phyloP scores from a whole-genome alignment of 2,797 vertebrate genomes.

The Melanotaenia nigrans region DNA sequence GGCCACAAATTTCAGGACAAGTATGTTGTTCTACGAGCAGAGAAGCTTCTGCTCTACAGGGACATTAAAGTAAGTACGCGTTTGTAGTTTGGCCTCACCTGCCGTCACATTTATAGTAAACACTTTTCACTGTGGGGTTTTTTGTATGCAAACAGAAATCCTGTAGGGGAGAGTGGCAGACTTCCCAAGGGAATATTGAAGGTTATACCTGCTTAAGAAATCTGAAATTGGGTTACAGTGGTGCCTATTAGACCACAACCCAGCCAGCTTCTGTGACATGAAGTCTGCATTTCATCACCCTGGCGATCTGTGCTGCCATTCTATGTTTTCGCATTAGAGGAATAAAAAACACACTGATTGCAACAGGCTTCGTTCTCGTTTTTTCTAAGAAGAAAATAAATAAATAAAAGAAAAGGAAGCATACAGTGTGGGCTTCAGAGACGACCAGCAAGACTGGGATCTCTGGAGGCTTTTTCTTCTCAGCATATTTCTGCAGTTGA shows the following conservation, averaged over 20 bases:
- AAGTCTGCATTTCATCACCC: slow-evolving; percentile 20
- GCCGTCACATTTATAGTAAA: slow-evolving; percentile 28
- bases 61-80: slow-evolving; percentile 89
- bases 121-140: slow-evolving; percentile 9
- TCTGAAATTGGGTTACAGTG: slow-evolving; percentile 7
- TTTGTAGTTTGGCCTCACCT: slow-evolving; percentile 21
- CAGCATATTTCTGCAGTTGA: slow-evolving; percentile 62
- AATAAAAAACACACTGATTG: slow-evolving; percentile 26
- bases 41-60: slow-evolving; percentile 90
- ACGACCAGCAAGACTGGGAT: slow-evolving; percentile 33
- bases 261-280: slow-evolving; percentile 10
- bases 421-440: slow-evolving; percentile 12
- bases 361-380: slow-evolving; percentile 23
- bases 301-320: slow-evolving; percentile 20
- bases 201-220: slow-evolving; percentile 18
- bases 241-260: slow-evolving; percentile 1
- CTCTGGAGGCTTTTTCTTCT: slow-evolving; percentile 59
- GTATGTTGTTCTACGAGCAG: slow-evolving; percentile 86
- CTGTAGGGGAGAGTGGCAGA: neutral
- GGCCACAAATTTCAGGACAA: slow-evolving; percentile 96
- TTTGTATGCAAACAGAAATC: slow-evolving; percentile 19
- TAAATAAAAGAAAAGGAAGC: slow-evolving; percentile 10
- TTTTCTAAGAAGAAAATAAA: neutral
- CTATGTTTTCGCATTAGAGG: slow-evolving; percentile 34
- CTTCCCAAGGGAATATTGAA: slow-evolving; percentile 23